phyloP scores from a whole-genome alignment of 2,113 vertebrate genomes.

The Etheostoma cragini region DNA sequence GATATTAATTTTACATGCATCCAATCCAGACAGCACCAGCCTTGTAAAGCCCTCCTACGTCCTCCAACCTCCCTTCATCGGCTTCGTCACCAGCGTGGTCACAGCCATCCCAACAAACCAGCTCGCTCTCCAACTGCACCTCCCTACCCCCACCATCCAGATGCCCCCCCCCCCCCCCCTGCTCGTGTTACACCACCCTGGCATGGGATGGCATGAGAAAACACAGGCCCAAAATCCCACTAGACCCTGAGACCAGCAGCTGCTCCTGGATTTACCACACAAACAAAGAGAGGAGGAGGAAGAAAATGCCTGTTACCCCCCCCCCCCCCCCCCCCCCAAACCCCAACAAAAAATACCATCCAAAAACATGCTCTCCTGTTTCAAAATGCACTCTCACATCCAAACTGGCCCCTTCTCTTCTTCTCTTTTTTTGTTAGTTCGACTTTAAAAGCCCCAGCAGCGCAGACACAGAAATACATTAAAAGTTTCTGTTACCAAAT shows the following conservation, averaged over 20 bases:
- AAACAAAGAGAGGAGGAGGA: constrained; percentile 84
- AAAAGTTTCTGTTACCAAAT: constrained; percentile 75
- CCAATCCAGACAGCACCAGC: constrained; percentile 72
- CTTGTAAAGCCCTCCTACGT: constrained; percentile 38
- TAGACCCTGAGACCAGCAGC: constrained; percentile 92
- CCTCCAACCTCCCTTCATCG: constrained; percentile 35
- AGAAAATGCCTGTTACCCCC: constrained; percentile 53
- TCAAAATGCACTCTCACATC: constrained; percentile 76
- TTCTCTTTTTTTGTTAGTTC: constrained; percentile 36
- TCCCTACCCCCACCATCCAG: constrained; percentile 36
- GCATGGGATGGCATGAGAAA: constrained; percentile 86
- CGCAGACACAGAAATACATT: constrained; percentile 66
- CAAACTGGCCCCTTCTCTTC: constrained; percentile 69
- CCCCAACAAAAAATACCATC: constrained; percentile 72
- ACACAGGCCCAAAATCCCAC: constrained; percentile 88
- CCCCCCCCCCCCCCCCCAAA: constrained; percentile 39
- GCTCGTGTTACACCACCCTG: constrained; percentile 83
- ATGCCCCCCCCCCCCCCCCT: constrained; percentile 68
- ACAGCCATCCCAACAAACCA: constrained; percentile 75
- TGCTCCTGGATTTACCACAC: constrained; percentile 88
- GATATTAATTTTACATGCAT: constrained; percentile 89
- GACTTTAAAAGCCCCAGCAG: constrained; percentile 57
- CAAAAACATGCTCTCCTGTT: constrained; percentile 80
- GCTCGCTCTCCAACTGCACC: constrained; percentile 52
- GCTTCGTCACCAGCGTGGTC: constrained; percentile 80